phyloP scores from a whole-genome alignment of 2,888 invertebrate species.

The Chrysodeixis includens region DNA sequence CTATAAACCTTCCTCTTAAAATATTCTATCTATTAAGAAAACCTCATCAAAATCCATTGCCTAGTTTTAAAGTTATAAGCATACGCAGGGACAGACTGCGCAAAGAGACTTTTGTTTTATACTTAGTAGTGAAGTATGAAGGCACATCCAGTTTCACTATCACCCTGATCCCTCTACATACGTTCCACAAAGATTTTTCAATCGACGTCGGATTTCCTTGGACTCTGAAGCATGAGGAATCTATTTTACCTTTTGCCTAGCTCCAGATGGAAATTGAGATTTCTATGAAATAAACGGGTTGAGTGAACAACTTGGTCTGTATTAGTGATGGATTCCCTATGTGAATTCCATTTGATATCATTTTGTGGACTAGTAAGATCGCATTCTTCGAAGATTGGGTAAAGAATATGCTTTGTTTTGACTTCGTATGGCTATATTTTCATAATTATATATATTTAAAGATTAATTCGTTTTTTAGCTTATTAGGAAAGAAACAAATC shows the following conservation, averaged over 20 bases:
- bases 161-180: constrained; percentile 56
- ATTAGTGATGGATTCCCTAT: constrained; percentile 32
- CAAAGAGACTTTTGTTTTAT: too few species aligned
- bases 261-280: constrained; percentile 64
- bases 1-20: too few species aligned
- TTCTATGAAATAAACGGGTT: constrained; percentile 57
- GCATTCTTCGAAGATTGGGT: background rate
- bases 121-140: too few species aligned
- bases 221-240: constrained; percentile 71
- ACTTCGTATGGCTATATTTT: too few species aligned
- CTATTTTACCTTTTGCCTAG: constrained; percentile 71
- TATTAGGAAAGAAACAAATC: too few species aligned
- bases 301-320: constrained; percentile 47
- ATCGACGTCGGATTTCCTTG: constrained; percentile 80
- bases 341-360: constrained; percentile 28
- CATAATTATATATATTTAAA: too few species aligned
- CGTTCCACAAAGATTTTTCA: constrained; percentile 80
- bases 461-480: too few species aligned
- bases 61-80: too few species aligned
- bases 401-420: background rate
- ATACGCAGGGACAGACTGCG: too few species aligned
- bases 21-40: too few species aligned
- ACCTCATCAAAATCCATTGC: too few species aligned
- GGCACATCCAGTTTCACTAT: constrained; percentile 50
- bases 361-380: background rate